Evolutionary conservation across 2,113 vertebrate species (phyloP).

Genomic region (Catagonus wagneri): DNA sequence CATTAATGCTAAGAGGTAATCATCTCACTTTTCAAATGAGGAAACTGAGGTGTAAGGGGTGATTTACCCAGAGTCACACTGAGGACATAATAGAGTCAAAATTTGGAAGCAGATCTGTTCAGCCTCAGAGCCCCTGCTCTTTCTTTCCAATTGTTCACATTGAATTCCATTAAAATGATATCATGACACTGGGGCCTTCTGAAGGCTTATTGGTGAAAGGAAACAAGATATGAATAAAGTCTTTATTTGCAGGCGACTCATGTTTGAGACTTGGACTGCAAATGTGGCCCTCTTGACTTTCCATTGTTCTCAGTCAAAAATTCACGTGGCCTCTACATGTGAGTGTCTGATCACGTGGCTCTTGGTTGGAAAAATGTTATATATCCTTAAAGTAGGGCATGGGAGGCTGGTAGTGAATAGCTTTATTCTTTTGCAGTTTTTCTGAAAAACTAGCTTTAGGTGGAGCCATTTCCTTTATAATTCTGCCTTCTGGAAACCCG

Average conservation of each 20-base stretch:
- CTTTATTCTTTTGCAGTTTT: slow-evolving; percentile 37
- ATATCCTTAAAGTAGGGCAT: background rate
- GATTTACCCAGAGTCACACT: background rate
- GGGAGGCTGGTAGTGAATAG: background rate
- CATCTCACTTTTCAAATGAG: slow-evolving; percentile 41
- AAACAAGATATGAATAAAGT: slow-evolving; percentile 14
- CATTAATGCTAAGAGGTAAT: background rate
- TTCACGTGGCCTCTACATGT: slow-evolving; percentile 10
- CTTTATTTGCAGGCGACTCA: slow-evolving; percentile 14
- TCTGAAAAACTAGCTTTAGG: slow-evolving; percentile 70
- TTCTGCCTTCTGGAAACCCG: slow-evolving; percentile 43
- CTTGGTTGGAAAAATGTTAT: background rate
- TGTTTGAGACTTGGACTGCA: background rate
- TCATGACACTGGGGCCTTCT: background rate
- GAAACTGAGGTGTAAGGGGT: slow-evolving; percentile 24
- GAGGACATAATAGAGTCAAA: background rate
- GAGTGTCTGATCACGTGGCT: background rate
- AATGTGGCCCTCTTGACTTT: background rate
- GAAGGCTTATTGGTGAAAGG: slow-evolving; percentile 34
- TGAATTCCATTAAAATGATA: slow-evolving; percentile 51
- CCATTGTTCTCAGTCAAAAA: background rate
- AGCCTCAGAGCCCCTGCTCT: background rate
- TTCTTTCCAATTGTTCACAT: slow-evolving; percentile 27
- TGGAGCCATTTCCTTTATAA: slow-evolving; percentile 72
- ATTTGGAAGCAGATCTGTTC: background rate